Percentiles rank a stretch among this genome's conserved stretches.
Conservation (phyloP, 2,888 invertebrate genomes). For the Eudasyphora cyanicolor region DNA sequence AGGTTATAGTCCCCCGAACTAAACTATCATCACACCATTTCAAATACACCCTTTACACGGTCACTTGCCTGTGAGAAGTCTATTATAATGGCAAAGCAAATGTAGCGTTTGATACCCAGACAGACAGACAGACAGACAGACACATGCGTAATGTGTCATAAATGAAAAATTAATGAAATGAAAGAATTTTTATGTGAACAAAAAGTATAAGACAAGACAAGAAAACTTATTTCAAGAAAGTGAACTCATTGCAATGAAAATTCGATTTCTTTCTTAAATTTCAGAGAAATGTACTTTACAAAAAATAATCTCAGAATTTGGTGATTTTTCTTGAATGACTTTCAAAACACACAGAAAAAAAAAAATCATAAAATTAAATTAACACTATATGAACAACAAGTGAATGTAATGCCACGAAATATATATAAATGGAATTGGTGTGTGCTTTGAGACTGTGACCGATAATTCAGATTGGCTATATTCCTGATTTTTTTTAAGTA, state of each 20-base stretch:
- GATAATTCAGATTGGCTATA: neutral
- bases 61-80: neutral
- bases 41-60: neutral
- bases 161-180: constrained; percentile 15
- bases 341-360: constrained; percentile 7
- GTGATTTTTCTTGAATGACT: neutral
- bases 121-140: no score
- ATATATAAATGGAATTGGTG: neutral
- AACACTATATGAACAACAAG: neutral
- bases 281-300: neutral
- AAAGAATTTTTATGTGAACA: constrained; percentile 28
- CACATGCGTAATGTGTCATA: constrained; percentile 46
- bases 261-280: neutral
- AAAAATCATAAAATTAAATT: neutral
- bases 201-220: neutral
- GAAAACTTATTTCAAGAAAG: constrained; percentile 44
- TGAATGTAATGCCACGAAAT: neutral
- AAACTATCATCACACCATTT: neutral
- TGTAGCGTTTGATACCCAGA: constrained; percentile 42
- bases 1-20: no score
- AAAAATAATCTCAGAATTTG: neutral
- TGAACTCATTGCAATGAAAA: constrained; percentile 46
- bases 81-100: constrained; percentile 5
- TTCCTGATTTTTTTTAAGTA: no score
- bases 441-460: neutral